Conservation (phyloP, 2,113 vertebrate genomes). For the Paradisaea rubra region DNA sequence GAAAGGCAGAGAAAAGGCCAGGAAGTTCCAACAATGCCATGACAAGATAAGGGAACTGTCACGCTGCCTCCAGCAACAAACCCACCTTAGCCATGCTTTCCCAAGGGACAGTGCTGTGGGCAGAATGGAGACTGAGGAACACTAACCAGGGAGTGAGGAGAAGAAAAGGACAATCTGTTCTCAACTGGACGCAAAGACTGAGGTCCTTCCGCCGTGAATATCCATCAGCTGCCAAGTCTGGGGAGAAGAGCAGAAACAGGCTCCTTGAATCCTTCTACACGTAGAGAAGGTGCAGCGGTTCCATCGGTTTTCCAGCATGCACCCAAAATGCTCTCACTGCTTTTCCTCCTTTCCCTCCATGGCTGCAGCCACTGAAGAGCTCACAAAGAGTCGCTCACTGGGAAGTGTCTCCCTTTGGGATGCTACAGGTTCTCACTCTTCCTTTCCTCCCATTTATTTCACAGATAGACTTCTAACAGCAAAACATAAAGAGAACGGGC, state of each 20-base stretch:
- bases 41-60: neutral
- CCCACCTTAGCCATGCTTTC: neutral
- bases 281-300: neutral
- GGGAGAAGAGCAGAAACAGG: neutral
- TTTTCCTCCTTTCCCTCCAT: neutral
- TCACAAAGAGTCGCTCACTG: neutral
- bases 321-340: neutral
- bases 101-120: neutral
- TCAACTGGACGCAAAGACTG: neutral
- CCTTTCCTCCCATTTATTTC: neutral
- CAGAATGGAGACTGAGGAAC: neutral
- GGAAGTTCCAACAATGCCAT: neutral
- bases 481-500: neutral
- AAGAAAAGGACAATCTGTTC: neutral
- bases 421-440: neutral
- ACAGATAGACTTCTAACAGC: neutral
- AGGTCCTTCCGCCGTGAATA: neutral
- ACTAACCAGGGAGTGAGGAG: neutral
- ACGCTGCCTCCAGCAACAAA: neutral
- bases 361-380: neutral
- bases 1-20: neutral
- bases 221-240: neutral
- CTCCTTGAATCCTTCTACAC: neutral
- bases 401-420: neutral
- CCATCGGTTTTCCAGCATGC: accelerated